Conservation (phyloP, 2,797 vertebrate species). For the Philypnodon macrostomus region DNA sequence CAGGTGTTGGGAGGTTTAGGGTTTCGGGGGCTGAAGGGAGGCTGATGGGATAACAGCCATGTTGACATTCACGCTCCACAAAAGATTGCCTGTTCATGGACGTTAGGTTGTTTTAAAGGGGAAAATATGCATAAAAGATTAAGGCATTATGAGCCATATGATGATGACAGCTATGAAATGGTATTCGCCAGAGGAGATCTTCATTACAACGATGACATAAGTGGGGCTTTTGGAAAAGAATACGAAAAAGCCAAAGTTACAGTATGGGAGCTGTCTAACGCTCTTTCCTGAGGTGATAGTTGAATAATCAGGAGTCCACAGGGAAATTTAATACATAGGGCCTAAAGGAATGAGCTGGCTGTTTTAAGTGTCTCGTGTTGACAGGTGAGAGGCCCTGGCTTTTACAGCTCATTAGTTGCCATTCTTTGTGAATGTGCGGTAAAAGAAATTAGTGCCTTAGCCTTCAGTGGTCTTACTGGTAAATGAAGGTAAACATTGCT, state of each 20-base stretch:
- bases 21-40: conserved; percentile 69
- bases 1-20: conserved; percentile 80
- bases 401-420: conserved; percentile 70
- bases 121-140: conserved; percentile 65
- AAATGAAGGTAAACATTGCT: too few species aligned
- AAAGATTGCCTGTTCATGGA: conserved; percentile 69
- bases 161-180: conserved; percentile 63
- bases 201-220: conserved; percentile 41
- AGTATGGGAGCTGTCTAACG: conserved; percentile 21
- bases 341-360: conserved; percentile 45
- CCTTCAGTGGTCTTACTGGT: too few species aligned
- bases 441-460: conserved; percentile 11
- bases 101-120: conserved; percentile 66
- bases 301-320: conserved; percentile 34
- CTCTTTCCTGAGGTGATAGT: conserved; percentile 32
- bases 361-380: conserved; percentile 72
- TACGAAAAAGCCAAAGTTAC: background rate
- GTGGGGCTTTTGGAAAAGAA: background rate
- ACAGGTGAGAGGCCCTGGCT: conserved; percentile 65
- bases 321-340: conserved; percentile 59
- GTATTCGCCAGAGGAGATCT: conserved; percentile 47
- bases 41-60: conserved; percentile 70
- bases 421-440: conserved; percentile 57
- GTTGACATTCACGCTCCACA: conserved; percentile 77
- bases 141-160: conserved; percentile 51